phyloP scores from a whole-genome alignment of 1,140 invertebrate genomes.

The Procambarus clarkii region DNA sequence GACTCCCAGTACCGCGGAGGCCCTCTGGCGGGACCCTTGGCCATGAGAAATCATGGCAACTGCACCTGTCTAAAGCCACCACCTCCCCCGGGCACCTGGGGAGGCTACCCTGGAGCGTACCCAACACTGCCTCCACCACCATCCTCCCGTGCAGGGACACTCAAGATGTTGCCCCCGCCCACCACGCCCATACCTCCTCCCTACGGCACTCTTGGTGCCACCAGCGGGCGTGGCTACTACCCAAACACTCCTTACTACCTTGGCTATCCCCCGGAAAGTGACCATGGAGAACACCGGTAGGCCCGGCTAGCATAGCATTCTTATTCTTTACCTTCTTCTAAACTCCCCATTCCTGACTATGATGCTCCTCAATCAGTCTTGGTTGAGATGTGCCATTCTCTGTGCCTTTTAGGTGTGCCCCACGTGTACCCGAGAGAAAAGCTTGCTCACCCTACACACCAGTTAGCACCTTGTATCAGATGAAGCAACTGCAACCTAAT shows the following conservation, averaged over 20 bases:
- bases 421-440: too few species aligned
- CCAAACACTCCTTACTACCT: conserved; percentile 75
- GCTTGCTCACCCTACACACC: background rate
- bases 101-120: conserved; percentile 73
- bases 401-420: conserved; percentile 2
- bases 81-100: conserved; percentile 72
- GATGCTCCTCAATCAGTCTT: background rate
- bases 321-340: background rate
- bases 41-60: conserved; percentile 74
- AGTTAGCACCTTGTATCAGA: background rate
- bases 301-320: background rate
- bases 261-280: conserved; percentile 74
- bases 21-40: conserved; percentile 80
- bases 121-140: conserved; percentile 72
- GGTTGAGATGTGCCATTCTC: conserved; percentile 33
- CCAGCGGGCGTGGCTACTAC: conserved; percentile 72
- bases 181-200: conserved; percentile 72
- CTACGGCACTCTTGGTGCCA: conserved; percentile 73
- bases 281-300: conserved; percentile 66
- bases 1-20: conserved; percentile 83
- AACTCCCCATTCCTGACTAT: background rate
- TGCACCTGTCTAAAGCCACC: conserved; percentile 76
- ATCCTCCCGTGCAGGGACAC: conserved; percentile 74
- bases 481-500: background rate
- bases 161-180: conserved; percentile 71